Percentiles rank a stretch among this genome's conserved stretches.
phyloP scores from a whole-genome alignment of 2,113 vertebrate genomes.

The Steatornis caripensis region DNA sequence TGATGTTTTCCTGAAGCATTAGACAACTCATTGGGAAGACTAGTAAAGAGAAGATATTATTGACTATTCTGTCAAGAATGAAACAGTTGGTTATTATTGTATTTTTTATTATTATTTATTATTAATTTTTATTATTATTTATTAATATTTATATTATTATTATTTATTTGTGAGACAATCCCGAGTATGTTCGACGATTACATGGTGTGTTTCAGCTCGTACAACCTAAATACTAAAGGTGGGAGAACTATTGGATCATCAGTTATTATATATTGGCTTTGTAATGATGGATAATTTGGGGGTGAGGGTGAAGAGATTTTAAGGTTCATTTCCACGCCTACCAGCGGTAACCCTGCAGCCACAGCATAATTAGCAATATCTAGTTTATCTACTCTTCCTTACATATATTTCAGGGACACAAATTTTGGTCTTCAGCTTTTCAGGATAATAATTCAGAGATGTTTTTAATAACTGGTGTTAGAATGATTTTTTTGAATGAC shows the following conservation, averaged over 20 bases:
- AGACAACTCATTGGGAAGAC: neutral
- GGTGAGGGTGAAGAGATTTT: neutral
- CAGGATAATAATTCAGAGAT: neutral
- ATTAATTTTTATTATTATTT: neutral
- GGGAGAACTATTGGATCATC: neutral
- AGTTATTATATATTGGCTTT: neutral
- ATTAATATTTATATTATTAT: neutral
- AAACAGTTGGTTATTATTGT: neutral
- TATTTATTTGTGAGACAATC: neutral
- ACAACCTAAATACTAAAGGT: neutral
- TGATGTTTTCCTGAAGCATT: neutral
- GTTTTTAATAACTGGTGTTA: neutral
- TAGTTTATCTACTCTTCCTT: neutral
- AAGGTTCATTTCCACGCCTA: neutral
- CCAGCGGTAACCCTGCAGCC: neutral
- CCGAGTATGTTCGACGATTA: neutral
- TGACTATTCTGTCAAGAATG: neutral
- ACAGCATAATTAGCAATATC: neutral
- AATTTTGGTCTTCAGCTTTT: neutral
- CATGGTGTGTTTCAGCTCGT: neutral
- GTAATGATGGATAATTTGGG: neutral
- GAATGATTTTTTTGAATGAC: neutral
- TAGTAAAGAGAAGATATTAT: neutral
- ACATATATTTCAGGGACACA: neutral
- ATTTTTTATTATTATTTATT: neutral